Evolutionary conservation across 2,888 invertebrate species (phyloP).

Genomic region (Ectemnius cavifrons): DNA sequence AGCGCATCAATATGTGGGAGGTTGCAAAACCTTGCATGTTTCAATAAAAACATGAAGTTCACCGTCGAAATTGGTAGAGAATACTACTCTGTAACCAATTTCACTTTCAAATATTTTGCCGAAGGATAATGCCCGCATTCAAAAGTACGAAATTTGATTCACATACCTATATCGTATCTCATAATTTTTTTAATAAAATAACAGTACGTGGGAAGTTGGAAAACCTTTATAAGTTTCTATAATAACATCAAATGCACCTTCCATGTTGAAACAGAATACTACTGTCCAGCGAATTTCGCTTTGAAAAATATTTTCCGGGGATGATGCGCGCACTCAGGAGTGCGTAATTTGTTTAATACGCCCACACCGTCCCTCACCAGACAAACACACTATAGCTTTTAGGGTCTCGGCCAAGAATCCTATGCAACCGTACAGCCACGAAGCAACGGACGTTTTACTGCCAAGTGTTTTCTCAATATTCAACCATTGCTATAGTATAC

Average conservation of each 20-base stretch:
- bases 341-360: not conserved
- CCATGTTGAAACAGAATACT: no score
- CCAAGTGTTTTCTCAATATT: slow-evolving; percentile 9
- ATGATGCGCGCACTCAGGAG: not conserved
- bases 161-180: not conserved
- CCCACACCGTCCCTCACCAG: not conserved
- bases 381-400: not conserved
- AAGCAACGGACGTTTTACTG: slow-evolving; percentile 2
- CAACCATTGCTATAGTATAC: not conserved
- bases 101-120: no score
- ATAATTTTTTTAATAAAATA: not conserved
- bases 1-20: no score
- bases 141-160: not conserved
- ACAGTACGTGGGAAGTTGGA: no score
- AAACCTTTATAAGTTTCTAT: no score
- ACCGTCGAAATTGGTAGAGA: no score
- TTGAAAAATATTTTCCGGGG: no score
- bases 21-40: no score
- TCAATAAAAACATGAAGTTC: no score
- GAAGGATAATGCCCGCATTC: not conserved
- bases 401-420: slow-evolving; percentile 7
- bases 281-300: no score
- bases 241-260: no score
- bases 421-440: not conserved
- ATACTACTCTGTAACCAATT: no score